Evolutionary conservation across 1,140 invertebrate species (phyloP), one percentile per base, ranked within the genome.

Genomic region (Ridgeia piscesae): DNA sequence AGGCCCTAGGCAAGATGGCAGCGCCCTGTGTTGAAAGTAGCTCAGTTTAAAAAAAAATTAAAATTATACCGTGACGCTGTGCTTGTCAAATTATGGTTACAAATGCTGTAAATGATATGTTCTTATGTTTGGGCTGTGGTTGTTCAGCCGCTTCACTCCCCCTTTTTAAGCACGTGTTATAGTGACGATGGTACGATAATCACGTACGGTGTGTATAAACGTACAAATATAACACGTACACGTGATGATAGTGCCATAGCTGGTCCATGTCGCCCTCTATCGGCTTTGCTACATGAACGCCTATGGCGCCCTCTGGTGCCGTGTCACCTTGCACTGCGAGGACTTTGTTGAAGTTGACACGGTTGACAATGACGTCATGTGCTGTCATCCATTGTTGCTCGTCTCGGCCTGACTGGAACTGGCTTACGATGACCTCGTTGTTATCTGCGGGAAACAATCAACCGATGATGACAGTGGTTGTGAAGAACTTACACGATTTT

Each of bases 311-410:
- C 58, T 14, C 58, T 77, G 58, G 58, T 21, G 58, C 17, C 58
- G 17, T 31, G 58, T 77, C 17, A 2, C 58, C 17, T 77, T 77
- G 58, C 27, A 77, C 58, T 2, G 58, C 58, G 58, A 77, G 27
- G 2, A 77, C 58, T 77, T 77, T 77, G 34, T 93, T 89, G 17
- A 89, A 8, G 42, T 58, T 35, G 33, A 48, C 33, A 34, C 92
- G 34, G 92, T 93, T 93, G 34, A 89, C 34, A 33, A 93, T 90
- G n/a, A 93, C 11, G 17, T 89, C 88, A 42, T 89, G 91, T n/a
- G 35, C 35, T 35, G 35, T 93, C 92, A 89, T 50, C 92, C 92
- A 93, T 34, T 93, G 91, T 89, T 93, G 92, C 31, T 48, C 89
- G 35, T 92, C 34, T 33, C 91, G 34, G n/a, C 91, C 91, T 6